A percentile compares a stretch with the other conserved stretches of the same genome.
Conservation (phyloP, 2,113 vertebrate genomes). For the Oryzias melastigma region DNA sequence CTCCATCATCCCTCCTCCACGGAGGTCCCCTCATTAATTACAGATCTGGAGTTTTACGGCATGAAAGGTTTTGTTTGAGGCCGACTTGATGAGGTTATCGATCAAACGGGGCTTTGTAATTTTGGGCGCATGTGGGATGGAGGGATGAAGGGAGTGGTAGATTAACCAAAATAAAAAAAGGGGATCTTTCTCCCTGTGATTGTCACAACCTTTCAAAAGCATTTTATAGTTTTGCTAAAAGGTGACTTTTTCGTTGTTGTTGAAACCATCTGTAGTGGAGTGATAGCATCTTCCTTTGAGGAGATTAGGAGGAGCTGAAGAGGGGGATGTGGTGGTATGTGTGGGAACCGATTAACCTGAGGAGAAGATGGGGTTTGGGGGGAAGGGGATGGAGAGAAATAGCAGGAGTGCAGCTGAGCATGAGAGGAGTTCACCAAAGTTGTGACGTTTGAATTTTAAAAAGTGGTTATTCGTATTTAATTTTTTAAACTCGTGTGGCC, state of each 20-base stretch:
- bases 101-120: slow-evolving; percentile 55
- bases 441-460: too few relatives aligned
- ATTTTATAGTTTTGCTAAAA: not conserved
- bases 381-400: slow-evolving; percentile 11
- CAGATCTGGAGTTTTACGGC: slow-evolving; percentile 1
- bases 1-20: not conserved
- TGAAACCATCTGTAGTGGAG: slow-evolving; percentile 12
- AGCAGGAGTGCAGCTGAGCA: slow-evolving; percentile 4
- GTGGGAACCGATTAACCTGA: slow-evolving; percentile 64
- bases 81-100: slow-evolving; percentile 31
- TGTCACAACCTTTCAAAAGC: slow-evolving; percentile 4
- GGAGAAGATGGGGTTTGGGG: slow-evolving; percentile 16
- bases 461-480: too few relatives aligned
- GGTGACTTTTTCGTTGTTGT: slow-evolving; percentile 6
- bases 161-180: slow-evolving; percentile 43
- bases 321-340: slow-evolving; percentile 48
- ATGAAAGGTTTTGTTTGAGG: slow-evolving; percentile 6
- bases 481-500: too few relatives aligned
- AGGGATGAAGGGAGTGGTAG: slow-evolving; percentile 50
- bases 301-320: slow-evolving; percentile 68
- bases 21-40: not conserved
- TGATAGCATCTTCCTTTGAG: slow-evolving; percentile 73
- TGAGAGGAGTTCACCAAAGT: slow-evolving; percentile 4
- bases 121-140: slow-evolving; percentile 42
- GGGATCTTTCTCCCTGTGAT: slow-evolving; percentile 22